Conservation (phyloP, 2,113 vertebrate species). For the Apistogramma diplotaenia region DNA sequence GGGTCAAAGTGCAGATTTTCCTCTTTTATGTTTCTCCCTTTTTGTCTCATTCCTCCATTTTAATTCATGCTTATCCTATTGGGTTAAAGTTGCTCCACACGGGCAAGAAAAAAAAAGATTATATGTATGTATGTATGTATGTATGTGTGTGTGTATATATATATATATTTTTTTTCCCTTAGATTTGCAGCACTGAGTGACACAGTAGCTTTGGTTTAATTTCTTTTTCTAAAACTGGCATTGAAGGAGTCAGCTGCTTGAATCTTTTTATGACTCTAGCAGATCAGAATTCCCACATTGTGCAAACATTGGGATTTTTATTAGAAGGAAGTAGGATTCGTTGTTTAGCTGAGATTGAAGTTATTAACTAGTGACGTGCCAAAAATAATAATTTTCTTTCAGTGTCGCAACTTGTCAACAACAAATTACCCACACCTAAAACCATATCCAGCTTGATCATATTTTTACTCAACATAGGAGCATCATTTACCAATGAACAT, state of each 20-base stretch:
- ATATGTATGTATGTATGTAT: not conserved
- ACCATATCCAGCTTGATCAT: not conserved
- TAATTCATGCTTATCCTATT: conserved; percentile 37
- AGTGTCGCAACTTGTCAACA: no score
- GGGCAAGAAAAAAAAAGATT: not conserved
- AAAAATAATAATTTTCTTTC: no score
- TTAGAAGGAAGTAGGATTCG: not conserved
- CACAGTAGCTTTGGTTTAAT: not conserved
- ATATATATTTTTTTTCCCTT: no score
- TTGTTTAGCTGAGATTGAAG: no score
- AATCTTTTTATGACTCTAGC: not conserved
- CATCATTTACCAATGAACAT: not conserved
- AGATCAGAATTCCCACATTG: not conserved
- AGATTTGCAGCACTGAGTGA: not conserved
- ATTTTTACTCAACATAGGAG: not conserved
- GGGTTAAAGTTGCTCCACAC: conserved; percentile 3
- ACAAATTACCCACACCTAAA: no score
- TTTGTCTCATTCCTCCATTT: conserved; percentile 13
- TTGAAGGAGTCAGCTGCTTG: not conserved
- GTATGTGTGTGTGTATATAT: not conserved
- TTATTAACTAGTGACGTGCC: no score
- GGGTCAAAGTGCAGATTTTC: conserved; percentile 17
- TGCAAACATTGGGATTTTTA: not conserved
- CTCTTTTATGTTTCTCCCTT: conserved; percentile 7
- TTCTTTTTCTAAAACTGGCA: not conserved